Evolutionary conservation across 2,888 invertebrate genomes (phyloP).

Genomic region (Tetramorium bicarinatum): DNA sequence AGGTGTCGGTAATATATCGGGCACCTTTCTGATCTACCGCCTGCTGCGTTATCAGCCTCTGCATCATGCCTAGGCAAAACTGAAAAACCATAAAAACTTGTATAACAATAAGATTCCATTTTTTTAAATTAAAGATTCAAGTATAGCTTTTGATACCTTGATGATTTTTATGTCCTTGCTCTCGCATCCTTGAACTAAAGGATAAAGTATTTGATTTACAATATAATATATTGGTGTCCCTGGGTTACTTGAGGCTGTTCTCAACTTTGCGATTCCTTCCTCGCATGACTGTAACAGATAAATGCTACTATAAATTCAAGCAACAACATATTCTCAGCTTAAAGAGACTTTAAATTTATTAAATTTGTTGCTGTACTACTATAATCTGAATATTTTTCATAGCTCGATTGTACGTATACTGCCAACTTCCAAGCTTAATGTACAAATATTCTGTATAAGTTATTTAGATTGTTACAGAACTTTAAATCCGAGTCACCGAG

Average conservation of each 20-base stretch:
- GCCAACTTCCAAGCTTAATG: neutral
- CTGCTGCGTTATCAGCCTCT: constrained; percentile 96
- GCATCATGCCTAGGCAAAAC: constrained; percentile 97
- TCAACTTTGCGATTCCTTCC: constrained; percentile 96
- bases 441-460: neutral
- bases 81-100: constrained; percentile 85
- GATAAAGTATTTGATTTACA: constrained; percentile 97
- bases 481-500: neutral
- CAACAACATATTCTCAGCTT: neutral
- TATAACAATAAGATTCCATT: constrained; percentile 21
- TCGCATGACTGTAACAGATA: constrained; percentile 94
- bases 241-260: constrained; percentile 92
- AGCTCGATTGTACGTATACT: neutral
- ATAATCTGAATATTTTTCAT: neutral
- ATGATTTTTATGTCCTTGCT: constrained; percentile 98
- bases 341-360: neutral
- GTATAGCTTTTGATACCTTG: constrained; percentile 88
- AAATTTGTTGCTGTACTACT: neutral
- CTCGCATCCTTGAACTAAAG: constrained; percentile 98
- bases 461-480: neutral
- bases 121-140: neutral
- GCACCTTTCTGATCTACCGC: constrained; percentile 97
- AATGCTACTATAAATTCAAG: constrained; percentile 10
- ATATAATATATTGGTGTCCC: constrained; percentile 95
- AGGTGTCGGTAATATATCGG: constrained; percentile 95